Evolutionary conservation across 2,888 invertebrate species (phyloP).

Genomic region (Lithophane ornitopus): DNA sequence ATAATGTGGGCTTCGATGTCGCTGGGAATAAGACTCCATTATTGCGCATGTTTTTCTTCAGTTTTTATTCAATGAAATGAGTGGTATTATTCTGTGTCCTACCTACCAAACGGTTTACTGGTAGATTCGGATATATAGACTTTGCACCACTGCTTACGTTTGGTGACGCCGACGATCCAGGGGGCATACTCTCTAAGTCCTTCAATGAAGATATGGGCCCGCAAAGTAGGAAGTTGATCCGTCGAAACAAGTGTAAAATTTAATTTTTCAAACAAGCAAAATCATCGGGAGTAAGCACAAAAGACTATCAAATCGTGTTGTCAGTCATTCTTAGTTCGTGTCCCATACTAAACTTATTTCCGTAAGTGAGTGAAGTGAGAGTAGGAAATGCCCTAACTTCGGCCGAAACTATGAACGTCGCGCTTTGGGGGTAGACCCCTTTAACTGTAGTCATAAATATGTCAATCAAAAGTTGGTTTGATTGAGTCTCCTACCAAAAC

Average conservation of each 20-base stretch:
- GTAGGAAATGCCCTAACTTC: too few species aligned
- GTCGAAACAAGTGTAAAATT: too few species aligned
- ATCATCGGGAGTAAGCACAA: too few species aligned
- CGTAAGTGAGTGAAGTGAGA: too few species aligned
- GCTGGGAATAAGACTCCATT: slow-evolving; percentile 55
- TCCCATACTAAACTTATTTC: too few species aligned
- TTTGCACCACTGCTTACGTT: background rate
- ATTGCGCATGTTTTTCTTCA: slow-evolving; percentile 44
- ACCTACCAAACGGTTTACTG: background rate
- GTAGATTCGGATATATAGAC: background rate
- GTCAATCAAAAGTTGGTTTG: background rate
- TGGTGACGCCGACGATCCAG: background rate
- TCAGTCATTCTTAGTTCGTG: too few species aligned
- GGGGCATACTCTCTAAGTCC: too few species aligned
- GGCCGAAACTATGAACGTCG: too few species aligned
- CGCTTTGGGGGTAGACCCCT: background rate
- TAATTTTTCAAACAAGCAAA: too few species aligned
- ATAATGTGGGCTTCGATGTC: slow-evolving; percentile 69
- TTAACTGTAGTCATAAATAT: background rate
- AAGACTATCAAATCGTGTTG: too few species aligned
- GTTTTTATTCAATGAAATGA: background rate
- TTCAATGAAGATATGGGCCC: too few species aligned
- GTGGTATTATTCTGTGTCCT: background rate
- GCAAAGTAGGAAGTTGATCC: too few species aligned
- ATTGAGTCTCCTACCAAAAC: background rate